Base-by-base conservation (phyloP, 2,113 vertebrate genomes). In the Pseudopodoces humilis region DNA sequence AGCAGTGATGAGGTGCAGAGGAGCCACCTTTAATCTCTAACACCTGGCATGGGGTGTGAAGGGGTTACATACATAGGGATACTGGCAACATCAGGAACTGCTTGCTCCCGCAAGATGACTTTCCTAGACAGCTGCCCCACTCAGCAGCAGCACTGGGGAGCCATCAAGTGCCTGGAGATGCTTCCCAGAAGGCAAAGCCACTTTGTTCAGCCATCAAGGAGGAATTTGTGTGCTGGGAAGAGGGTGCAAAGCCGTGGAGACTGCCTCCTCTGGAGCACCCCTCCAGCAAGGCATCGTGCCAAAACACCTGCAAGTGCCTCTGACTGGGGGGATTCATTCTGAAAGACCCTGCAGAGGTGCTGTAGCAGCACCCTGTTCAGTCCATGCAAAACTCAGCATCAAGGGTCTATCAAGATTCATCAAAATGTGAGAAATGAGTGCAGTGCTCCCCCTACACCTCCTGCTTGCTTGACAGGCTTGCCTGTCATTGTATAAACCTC, bases 1-100 rank as follows among this genome's bases (percentile, higher is more conserved):
- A 46, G 47, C 19, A 53, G 35, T 0, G 0, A 16, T 1, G 3
- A 24, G 13, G 19, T 17, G 18, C 3, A 5, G 22, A 59, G 31
- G 28, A 63, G 43, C 13, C 60, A 33, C 12, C 25, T 55, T 58
- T 24, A 58, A 41, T 19, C 43, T 83, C 50, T 55, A 18, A 55
- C 17, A 23, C 20, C 31, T 1, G 2, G n/a, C 33, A 35, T 0
- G 0, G 22, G 11, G 4, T 11, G 7, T 13, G n/a, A 21, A 6
- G 7, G 20, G 12, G 25, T 63, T 4, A 1, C 28, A 50, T 20
- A 46, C 13, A 2, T 0, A 2, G 17, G 25, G 60, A 78, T 50
- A 52, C 47, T 70, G 64, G 31, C 5, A 24, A 39, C 47, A 59
- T 65, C 39, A 70, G n/a, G 39, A 89, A 22, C 9, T 1, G 0